A percentile compares a stretch with the other conserved stretches of the same genome.
phyloP scores from a whole-genome alignment of 2,888 invertebrate genomes.

The Coelogynopora nodosa region DNA sequence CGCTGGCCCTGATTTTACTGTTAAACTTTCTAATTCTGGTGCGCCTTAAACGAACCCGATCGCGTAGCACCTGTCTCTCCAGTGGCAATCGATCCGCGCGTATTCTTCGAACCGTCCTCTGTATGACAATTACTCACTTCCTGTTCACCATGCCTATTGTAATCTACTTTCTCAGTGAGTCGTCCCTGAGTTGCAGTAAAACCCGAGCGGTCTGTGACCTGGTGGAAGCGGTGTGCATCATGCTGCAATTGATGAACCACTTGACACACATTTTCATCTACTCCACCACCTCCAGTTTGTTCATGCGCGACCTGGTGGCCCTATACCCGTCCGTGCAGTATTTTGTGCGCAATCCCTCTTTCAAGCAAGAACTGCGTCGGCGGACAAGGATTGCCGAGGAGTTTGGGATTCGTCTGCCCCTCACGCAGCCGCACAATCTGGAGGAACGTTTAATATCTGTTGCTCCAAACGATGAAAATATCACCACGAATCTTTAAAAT shows the following conservation, averaged over 20 bases:
- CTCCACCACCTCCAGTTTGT: slow-evolving; percentile 42
- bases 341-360: not conserved
- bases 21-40: slow-evolving; percentile 37
- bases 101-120: slow-evolving; percentile 42
- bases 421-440: no score
- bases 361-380: not conserved
- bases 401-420: slow-evolving; percentile 5
- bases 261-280: slow-evolving; percentile 45
- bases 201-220: slow-evolving; percentile 38
- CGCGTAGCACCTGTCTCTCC: not conserved
- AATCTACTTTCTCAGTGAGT: slow-evolving; percentile 35
- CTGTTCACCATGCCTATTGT: slow-evolving; percentile 45
- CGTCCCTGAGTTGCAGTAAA: not conserved
- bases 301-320: slow-evolving; percentile 41
- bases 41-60: slow-evolving; percentile 21
- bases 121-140: slow-evolving; percentile 43
- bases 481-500: no score
- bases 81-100: slow-evolving; percentile 20
- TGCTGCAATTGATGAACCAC: slow-evolving; percentile 42
- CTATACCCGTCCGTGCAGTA: slow-evolving; percentile 27
- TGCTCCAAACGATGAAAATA: no score
- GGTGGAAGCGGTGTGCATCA: slow-evolving; percentile 25
- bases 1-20: slow-evolving; percentile 37
- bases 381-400: not conserved
- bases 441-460: no score